A percentile compares a stretch with the other conserved stretches of the same genome.
Evolutionary conservation across 1,140 invertebrate genomes (phyloP).

Genomic region (Nilaparvata lugens): DNA sequence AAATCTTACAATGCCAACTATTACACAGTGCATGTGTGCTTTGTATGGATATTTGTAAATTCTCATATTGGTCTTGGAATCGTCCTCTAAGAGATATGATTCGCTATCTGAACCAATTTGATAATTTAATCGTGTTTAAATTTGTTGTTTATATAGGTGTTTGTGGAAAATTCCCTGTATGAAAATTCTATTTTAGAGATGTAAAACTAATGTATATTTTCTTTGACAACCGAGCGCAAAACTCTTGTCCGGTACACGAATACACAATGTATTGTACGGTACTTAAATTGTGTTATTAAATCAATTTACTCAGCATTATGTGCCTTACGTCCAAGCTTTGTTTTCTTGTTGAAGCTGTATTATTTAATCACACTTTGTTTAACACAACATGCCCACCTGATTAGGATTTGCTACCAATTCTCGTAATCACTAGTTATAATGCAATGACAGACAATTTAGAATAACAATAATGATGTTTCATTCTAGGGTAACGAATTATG

Average conservation of each 20-base stretch:
- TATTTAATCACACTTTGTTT: slow-evolving; percentile 15
- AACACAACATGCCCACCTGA: neutral
- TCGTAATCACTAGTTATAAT: slow-evolving; percentile 1
- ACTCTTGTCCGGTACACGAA: neutral
- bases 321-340: slow-evolving; percentile 27
- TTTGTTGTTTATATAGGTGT: neutral
- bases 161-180: neutral
- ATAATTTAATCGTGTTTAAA: neutral
- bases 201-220: neutral
- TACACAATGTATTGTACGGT: slow-evolving; percentile 15
- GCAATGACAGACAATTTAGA: neutral
- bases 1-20: no score
- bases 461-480: neutral
- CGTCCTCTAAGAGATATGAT: slow-evolving; percentile 11
- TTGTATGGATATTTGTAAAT: no score
- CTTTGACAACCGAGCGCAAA: neutral
- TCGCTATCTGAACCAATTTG: slow-evolving; percentile 7
- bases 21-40: no score
- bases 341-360: slow-evolving; percentile 24
- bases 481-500: neutral
- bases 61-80: no score
- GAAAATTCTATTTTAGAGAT: neutral
- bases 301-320: slow-evolving; percentile 29
- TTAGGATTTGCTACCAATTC: neutral
- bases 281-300: slow-evolving; percentile 26